phyloP scores from a whole-genome alignment of 2,797 vertebrate species.

The Manis javanica region DNA sequence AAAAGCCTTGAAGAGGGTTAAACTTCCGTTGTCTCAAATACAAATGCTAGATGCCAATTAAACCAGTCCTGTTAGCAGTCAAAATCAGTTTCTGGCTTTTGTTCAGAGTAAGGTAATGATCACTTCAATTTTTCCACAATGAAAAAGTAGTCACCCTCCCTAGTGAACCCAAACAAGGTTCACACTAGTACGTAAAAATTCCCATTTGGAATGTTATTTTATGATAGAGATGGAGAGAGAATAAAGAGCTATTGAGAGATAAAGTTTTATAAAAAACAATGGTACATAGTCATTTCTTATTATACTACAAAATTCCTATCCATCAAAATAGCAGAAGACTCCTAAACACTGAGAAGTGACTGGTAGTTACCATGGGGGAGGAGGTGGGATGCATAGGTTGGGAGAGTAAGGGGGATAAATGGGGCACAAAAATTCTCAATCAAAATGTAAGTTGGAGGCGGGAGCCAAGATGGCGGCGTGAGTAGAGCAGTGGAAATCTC shows the following conservation, averaged over 20 bases:
- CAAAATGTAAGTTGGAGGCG: too few species aligned
- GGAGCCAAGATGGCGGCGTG: too few species aligned
- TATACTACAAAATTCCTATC: neutral
- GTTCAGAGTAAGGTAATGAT: neutral
- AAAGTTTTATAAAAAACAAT: neutral
- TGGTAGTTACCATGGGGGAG: too few species aligned
- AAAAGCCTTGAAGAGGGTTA: neutral
- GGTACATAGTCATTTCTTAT: neutral
- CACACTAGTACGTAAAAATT: neutral
- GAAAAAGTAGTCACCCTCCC: neutral
- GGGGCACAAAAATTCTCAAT: too few species aligned
- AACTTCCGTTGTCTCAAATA: neutral
- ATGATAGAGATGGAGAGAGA: neutral
- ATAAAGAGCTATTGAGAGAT: neutral
- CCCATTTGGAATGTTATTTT: neutral
- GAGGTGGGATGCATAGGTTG: too few species aligned
- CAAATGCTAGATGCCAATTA: neutral
- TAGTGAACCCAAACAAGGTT: neutral
- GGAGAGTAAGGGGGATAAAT: too few species aligned
- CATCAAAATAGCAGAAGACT: too few species aligned
- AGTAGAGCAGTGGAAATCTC: too few species aligned
- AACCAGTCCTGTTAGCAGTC: neutral
- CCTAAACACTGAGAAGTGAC: too few species aligned
- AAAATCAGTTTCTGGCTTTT: neutral
- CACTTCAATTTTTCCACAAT: neutral